Evolutionary conservation across 1,140 invertebrate species (phyloP).

Genomic region (Himalopsyche phryganea): DNA sequence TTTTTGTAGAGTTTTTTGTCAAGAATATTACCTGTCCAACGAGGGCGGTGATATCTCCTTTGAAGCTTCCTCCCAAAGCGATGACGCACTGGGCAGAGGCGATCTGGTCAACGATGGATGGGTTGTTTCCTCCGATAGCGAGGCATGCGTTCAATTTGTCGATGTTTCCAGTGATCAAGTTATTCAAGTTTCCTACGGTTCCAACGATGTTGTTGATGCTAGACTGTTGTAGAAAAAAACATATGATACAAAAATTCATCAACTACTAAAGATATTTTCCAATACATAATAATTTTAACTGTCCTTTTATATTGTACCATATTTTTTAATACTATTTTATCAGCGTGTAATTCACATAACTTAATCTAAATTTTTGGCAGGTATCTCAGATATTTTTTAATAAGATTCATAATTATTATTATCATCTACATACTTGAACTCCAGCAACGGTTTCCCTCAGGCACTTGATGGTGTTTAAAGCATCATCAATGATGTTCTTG

Average conservation of each 20-base stretch:
- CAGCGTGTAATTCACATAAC: no score
- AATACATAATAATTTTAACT: no score
- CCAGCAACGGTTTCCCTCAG: constrained; percentile 2
- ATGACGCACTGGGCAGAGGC: constrained; percentile 7
- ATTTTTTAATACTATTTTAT: no score
- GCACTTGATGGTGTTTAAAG: constrained; percentile 5
- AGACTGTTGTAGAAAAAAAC: neutral
- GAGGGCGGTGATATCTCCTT: constrained; percentile 1
- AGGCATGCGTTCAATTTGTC: constrained; percentile 3
- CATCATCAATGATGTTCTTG: constrained; percentile 13
- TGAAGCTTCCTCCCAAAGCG: neutral
- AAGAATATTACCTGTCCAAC: neutral
- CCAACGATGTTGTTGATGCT: neutral
- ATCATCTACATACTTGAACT: constrained; percentile 10
- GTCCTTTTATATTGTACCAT: no score
- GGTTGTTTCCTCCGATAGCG: constrained; percentile 12
- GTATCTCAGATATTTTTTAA: no score
- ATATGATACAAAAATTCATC: no score
- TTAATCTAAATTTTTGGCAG: no score
- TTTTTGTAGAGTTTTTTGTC: neutral
- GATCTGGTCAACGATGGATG: constrained; percentile 6
- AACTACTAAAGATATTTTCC: no score
- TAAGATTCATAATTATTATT: no score
- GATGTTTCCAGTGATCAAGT: neutral
- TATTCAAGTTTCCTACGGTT: constrained; percentile 1